Conservation (phyloP, 2,888 invertebrate genomes). For the Thymelicus lineola region DNA sequence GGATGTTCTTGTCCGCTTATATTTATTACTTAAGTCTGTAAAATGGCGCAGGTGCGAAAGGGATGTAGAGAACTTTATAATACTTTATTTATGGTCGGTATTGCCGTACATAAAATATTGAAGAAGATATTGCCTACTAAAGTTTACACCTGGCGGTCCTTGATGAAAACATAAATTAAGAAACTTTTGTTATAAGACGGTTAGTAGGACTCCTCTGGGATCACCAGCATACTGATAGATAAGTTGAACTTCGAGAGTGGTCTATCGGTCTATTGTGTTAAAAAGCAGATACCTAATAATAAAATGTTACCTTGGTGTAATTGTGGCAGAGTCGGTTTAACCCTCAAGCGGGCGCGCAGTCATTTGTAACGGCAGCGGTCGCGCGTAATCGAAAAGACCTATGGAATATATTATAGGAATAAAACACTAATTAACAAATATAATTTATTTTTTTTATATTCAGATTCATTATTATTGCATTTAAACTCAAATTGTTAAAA, state of each 20-base stretch:
- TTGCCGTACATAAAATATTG: slow-evolving; percentile 23
- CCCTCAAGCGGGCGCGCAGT: too few relatives aligned
- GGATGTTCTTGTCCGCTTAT: neutral
- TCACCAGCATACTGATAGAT: neutral
- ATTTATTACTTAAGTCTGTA: neutral
- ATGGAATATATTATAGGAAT: too few relatives aligned
- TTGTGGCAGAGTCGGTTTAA: too few relatives aligned
- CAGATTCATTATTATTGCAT: too few relatives aligned
- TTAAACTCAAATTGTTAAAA: too few relatives aligned
- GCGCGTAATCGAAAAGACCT: too few relatives aligned
- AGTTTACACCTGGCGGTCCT: slow-evolving; percentile 34
- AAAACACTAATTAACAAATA: too few relatives aligned
- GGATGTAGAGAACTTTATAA: slow-evolving; percentile 12
- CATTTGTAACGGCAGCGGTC: too few relatives aligned
- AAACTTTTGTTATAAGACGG: slow-evolving; percentile 52
- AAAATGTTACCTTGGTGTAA: too few relatives aligned
- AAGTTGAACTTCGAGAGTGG: neutral
- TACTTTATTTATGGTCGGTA: slow-evolving; percentile 34
- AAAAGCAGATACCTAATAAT: too few relatives aligned
- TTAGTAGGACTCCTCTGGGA: slow-evolving; percentile 2
- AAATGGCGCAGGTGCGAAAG: slow-evolving; percentile 3
- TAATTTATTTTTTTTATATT: too few relatives aligned
- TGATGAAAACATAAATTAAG: slow-evolving; percentile 55
- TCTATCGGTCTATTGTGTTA: too few relatives aligned
- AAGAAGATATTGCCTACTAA: slow-evolving; percentile 35